Evolutionary conservation across 2,888 invertebrate species (phyloP).

Genomic region (Neuroscelio doddi): DNA sequence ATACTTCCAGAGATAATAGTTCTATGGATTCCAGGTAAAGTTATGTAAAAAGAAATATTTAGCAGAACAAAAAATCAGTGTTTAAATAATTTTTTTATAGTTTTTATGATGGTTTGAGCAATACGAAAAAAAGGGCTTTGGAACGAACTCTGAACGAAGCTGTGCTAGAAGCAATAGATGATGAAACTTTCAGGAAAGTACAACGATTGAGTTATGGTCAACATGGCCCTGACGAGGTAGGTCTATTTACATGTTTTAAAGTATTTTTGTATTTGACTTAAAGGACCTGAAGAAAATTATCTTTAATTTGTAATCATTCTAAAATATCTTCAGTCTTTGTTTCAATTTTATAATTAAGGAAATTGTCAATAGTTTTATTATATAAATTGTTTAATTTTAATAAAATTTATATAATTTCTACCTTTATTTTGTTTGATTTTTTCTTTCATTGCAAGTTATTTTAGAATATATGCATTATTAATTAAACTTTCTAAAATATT

Average conservation of each 20-base stretch:
- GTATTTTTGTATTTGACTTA: too few species aligned
- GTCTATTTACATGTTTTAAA: constrained; percentile 58
- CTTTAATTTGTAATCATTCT: too few species aligned
- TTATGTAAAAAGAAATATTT: constrained; percentile 42
- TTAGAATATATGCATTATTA: too few species aligned
- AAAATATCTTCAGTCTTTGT: too few species aligned
- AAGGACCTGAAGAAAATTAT: too few species aligned
- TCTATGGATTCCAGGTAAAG: constrained; percentile 63
- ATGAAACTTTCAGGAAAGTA: constrained; percentile 82
- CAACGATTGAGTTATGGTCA: constrained; percentile 83
- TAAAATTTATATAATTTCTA: too few species aligned
- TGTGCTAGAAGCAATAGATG: constrained; percentile 78
- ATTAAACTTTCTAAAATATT: too few species aligned
- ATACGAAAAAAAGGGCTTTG: constrained; percentile 73
- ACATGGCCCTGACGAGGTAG: constrained; percentile 80
- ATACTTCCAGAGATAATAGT: constrained; percentile 62
- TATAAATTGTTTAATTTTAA: neutral
- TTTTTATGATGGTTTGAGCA: constrained; percentile 73
- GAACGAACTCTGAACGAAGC: constrained; percentile 79
- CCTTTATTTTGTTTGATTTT: too few species aligned
- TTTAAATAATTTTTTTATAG: constrained; percentile 60
- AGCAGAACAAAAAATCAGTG: neutral
- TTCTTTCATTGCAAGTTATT: too few species aligned
- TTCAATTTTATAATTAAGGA: too few species aligned
- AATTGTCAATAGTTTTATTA: too few species aligned